Conservation (phyloP, 2,113 vertebrate genomes). For the Saguinus imperator region DNA sequence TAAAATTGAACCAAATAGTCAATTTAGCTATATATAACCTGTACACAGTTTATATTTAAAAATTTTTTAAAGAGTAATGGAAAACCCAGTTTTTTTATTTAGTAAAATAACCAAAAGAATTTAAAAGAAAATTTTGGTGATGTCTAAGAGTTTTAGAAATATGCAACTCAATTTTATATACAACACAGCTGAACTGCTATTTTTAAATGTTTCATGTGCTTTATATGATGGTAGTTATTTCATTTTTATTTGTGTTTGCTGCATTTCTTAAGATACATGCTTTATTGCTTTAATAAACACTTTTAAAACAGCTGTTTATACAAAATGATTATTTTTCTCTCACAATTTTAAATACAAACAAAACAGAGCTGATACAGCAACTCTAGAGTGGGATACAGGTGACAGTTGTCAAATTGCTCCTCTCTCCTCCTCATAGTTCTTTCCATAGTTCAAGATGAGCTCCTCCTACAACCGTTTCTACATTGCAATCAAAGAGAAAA, state of each 20-base stretch:
- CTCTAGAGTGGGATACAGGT: neutral
- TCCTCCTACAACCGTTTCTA: neutral
- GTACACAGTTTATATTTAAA: neutral
- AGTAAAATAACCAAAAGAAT: neutral
- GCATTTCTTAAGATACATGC: neutral
- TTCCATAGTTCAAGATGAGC: neutral
- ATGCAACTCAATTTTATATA: neutral
- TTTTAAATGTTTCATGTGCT: neutral
- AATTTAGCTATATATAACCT: neutral
- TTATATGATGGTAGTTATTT: neutral
- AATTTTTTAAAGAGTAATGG: neutral
- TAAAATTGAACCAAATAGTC: neutral
- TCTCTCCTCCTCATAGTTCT: neutral
- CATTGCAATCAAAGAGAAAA: neutral
- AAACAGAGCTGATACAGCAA: neutral
- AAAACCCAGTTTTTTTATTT: neutral
- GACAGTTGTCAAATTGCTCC: neutral
- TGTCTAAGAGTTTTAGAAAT: neutral
- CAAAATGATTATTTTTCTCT: neutral
- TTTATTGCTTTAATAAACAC: neutral
- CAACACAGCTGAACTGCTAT: neutral
- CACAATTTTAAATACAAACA: neutral
- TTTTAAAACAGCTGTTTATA: neutral
- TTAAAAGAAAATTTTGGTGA: neutral
- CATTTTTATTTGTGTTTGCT: neutral